Percentiles rank a stretch among this genome's conserved stretches.
Evolutionary conservation across 2,797 vertebrate species (phyloP).

Genomic region (Tenualosa ilisha): DNA sequence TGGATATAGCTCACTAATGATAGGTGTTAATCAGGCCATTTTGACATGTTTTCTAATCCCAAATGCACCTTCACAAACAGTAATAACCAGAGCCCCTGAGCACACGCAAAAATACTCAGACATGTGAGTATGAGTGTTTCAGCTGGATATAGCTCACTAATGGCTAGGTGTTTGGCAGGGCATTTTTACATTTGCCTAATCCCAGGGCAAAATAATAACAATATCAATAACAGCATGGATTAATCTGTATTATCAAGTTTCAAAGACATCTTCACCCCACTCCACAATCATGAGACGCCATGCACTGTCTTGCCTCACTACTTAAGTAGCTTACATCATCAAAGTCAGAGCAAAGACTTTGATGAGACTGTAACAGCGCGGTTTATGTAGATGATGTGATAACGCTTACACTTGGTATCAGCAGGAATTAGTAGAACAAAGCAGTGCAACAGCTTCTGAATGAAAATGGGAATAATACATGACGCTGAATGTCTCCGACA

Average conservation of each 20-base stretch:
- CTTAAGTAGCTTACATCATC: slow-evolving; percentile 22
- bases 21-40: background rate
- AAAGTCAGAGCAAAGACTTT: slow-evolving; percentile 10
- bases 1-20: background rate
- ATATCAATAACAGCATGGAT: background rate
- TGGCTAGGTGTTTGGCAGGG: background rate
- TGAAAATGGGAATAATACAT: background rate
- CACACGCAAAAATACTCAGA: background rate
- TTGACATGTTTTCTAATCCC: background rate
- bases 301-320: slow-evolving; percentile 15
- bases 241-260: slow-evolving; percentile 3
- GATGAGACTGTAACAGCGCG: slow-evolving; percentile 1
- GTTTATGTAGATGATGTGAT: slow-evolving; percentile 19
- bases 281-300: slow-evolving; percentile 1
- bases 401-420: slow-evolving; percentile 6
- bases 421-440: slow-evolving; percentile 11
- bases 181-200: background rate
- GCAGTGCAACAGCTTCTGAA: background rate
- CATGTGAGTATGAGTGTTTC: too few species aligned
- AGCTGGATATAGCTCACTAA: background rate
- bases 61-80: background rate
- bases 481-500: background rate
- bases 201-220: background rate
- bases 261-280: slow-evolving; percentile 14
- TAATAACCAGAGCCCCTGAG: background rate